phyloP scores from a whole-genome alignment of 2,797 vertebrate genomes.

The Phalloptychus januarius region DNA sequence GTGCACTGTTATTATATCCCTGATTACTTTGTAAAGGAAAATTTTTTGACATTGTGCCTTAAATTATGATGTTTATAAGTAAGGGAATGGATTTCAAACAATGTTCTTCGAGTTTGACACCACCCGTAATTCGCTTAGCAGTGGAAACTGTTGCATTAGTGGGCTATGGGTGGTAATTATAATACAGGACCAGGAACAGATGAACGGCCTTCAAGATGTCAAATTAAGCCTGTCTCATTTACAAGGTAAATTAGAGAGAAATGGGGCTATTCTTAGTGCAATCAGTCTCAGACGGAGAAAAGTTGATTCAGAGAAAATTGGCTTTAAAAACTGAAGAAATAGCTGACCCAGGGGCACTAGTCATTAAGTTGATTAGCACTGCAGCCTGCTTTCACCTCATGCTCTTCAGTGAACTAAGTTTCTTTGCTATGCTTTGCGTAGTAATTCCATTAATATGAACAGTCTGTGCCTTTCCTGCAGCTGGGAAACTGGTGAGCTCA shows the following conservation, averaged over 20 bases:
- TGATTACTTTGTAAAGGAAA: background rate
- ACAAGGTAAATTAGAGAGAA: slow-evolving; percentile 7
- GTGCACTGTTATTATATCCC: background rate
- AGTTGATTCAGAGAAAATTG: slow-evolving; percentile 6
- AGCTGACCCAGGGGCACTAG: slow-evolving; percentile 2
- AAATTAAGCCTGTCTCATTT: slow-evolving; percentile 6
- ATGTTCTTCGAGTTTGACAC: background rate
- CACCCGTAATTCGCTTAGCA: background rate
- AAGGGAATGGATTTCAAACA: background rate
- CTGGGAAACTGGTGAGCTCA: background rate
- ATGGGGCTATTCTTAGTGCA: background rate
- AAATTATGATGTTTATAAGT: background rate
- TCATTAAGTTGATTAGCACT: background rate
- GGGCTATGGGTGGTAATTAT: background rate
- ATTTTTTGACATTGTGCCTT: background rate
- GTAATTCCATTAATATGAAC: background rate
- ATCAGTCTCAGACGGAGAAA: slow-evolving; percentile 1
- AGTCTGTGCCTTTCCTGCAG: background rate
- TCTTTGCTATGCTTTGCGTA: background rate
- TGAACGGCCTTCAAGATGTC: background rate
- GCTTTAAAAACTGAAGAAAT: slow-evolving; percentile 2
- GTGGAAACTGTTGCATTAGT: background rate
- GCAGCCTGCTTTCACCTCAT: background rate
- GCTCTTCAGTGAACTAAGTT: background rate
- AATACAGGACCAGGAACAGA: background rate